A percentile compares a stretch with the other conserved stretches of the same genome.
Evolutionary conservation across 37 sponge, comb jelly and placozoan genomes (phyloP).

Genomic region (Aplysina aerophoba): DNA sequence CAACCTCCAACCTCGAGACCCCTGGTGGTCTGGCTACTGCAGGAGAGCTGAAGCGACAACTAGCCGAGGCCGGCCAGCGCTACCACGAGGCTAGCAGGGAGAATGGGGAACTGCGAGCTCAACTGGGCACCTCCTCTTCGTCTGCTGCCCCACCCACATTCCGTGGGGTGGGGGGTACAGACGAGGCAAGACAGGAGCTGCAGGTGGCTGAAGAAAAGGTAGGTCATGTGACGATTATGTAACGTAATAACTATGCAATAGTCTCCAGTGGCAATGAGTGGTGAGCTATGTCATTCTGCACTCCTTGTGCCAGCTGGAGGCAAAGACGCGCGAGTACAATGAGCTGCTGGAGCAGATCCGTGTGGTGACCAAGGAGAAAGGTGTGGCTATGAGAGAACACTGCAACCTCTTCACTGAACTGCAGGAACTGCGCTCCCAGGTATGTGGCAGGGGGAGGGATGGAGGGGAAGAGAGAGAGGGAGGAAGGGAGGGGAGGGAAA

Average conservation of each 20-base stretch:
- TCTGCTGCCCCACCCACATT: no score
- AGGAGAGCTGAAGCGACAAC: no score
- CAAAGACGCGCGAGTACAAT: constrained; percentile 3
- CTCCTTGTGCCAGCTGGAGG: neutral
- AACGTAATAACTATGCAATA: neutral
- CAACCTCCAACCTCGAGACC: no score
- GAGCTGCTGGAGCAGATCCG: constrained; percentile 29
- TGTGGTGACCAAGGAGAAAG: constrained; percentile 43
- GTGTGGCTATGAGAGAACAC: constrained; percentile 68
- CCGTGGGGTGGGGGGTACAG: neutral
- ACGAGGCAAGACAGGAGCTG: constrained; percentile 4
- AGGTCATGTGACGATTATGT: constrained; percentile 6
- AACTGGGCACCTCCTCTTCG: no score
- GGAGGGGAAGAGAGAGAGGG: neutral
- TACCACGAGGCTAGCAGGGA: no score
- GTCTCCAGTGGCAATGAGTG: neutral
- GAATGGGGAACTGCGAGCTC: no score
- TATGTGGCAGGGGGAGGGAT: no score
- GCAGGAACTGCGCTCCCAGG: constrained; percentile 55
- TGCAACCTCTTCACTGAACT: constrained; percentile 50
- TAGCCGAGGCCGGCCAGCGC: no score
- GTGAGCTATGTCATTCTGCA: neutral
- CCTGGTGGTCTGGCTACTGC: no score
- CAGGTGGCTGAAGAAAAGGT: constrained; percentile 20
- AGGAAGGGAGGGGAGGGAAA: constrained; percentile 1